Evolutionary conservation across 2,113 vertebrate species (phyloP).

Genomic region (Zosterops hypoxanthus): DNA sequence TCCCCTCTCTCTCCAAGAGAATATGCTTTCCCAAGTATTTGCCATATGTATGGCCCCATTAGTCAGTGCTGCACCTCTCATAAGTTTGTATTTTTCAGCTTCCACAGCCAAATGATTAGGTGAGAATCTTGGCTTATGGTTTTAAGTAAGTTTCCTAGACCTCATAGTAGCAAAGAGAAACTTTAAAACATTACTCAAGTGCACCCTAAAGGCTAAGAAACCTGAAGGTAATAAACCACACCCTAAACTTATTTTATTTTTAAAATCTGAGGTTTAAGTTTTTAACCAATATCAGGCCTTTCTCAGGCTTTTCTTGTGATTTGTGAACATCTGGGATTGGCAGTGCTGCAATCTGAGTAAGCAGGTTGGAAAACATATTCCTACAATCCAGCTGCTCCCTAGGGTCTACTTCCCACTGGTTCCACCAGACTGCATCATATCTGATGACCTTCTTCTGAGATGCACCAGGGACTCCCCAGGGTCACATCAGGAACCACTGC

Average conservation of each 20-base stretch:
- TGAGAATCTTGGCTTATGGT: conserved; percentile 53
- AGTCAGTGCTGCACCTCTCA: background rate
- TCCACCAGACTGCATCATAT: background rate
- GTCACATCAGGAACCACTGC: background rate
- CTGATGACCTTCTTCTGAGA: background rate
- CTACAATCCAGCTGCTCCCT: background rate
- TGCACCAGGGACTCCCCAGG: background rate
- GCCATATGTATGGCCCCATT: conserved; percentile 2
- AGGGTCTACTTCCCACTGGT: background rate
- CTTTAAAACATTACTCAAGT: conserved; percentile 46
- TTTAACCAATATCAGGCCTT: conserved; percentile 10
- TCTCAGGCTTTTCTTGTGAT: background rate
- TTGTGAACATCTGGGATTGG: conserved; percentile 36
- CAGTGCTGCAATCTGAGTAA: background rate
- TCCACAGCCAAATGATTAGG: conserved; percentile 55
- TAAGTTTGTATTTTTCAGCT: conserved; percentile 49
- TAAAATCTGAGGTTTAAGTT: background rate
- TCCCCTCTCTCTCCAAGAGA: background rate
- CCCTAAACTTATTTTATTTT: conserved; percentile 24
- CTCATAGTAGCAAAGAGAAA: conserved; percentile 48
- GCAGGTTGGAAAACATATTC: background rate
- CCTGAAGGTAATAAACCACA: conserved; percentile 53
- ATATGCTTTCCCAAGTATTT: background rate
- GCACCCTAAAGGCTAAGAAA: conserved; percentile 55
- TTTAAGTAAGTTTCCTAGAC: conserved; percentile 58